Evolutionary conservation across 1,140 invertebrate genomes (phyloP), one percentile per base, ranked within the genome.

Genomic region (Belonocnema kinseyi): DNA sequence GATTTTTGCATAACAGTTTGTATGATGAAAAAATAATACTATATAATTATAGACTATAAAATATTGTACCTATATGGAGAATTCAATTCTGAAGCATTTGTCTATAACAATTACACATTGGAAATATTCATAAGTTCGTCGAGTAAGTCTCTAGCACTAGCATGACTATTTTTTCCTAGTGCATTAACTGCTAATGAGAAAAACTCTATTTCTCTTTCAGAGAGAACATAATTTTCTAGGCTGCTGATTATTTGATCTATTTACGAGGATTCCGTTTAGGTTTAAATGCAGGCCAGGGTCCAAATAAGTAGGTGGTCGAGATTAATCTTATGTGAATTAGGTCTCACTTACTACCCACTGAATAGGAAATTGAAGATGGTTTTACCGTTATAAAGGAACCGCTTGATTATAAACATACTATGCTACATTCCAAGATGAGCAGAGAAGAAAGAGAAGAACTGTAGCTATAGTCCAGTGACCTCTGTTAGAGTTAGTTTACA

Each of bases 391-490:
- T 54, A 78, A 50, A 80, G 77, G 83, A 81, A 77, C 54, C 40
- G 77, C 80, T 75, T 78, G 77, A 58, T 71, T 82, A 72, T 79
- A 79, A 75, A 76, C 26, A 19, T 72, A 66, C 17, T 50, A 71
- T 79, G 16, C 76, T 17, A 73, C 74, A 78, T 73, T 74, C 66
- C 79, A 72, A 51, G 46, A 54, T 50, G 13, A 70, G 40, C 12
- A 73, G 50, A 26, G 33, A 78, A 73, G 78, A 83, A 82, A n/a
- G n/a, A n/a, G n/a, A n/a, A n/a, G n/a, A 82, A 83, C 73, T 83
- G 50, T 84, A 75, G 82, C 76, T 83, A 50, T 84, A 75, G 82
- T 81, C 82, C 82, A 85, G 81, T 50, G 79, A 75, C 82, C 84
- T 79, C 73, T 3, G 26, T 5, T 0, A 5, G 0, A 33, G 26